A percentile compares a stretch with the other conserved stretches of the same genome.
Conservation (phyloP, 2,888 invertebrate genomes). For the Pristionchus fissidentatus region DNA sequence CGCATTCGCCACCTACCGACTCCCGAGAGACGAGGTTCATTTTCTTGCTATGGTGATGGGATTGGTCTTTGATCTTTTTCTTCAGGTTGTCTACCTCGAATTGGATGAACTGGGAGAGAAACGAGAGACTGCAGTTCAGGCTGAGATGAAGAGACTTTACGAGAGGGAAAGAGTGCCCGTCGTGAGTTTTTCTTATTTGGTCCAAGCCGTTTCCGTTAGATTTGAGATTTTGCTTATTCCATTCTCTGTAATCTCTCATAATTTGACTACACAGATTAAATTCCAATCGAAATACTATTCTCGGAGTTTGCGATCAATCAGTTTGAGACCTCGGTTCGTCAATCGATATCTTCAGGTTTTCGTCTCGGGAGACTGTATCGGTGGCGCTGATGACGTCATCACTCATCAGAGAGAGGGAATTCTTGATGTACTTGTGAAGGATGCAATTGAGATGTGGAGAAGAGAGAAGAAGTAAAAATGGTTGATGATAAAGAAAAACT, state of each 20-base stretch:
- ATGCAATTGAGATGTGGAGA: too few species aligned
- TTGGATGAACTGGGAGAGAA: slow-evolving; percentile 40
- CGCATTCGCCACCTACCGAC: slow-evolving; percentile 30
- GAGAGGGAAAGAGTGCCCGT: slow-evolving; percentile 4
- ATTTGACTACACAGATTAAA: too few species aligned
- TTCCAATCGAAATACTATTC: too few species aligned
- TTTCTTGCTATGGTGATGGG: background rate
- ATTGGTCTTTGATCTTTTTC: background rate
- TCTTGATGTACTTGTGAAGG: slow-evolving; percentile 33
- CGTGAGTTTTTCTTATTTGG: too few species aligned
- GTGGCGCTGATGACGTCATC: background rate
- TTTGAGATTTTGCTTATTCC: too few species aligned
- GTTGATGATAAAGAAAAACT: too few species aligned
- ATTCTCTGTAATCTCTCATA: too few species aligned
- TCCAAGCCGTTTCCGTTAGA: too few species aligned
- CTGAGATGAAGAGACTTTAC: background rate
- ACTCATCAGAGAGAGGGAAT: slow-evolving; percentile 21
- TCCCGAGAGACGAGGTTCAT: slow-evolving; percentile 39
- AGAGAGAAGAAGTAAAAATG: too few species aligned
- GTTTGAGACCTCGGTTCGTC: background rate
- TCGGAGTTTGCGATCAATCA: too few species aligned
- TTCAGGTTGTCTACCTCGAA: slow-evolving; percentile 43
- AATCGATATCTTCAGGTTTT: background rate
- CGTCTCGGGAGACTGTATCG: slow-evolving; percentile 26
- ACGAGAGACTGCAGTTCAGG: slow-evolving; percentile 1